Base-by-base conservation (phyloP, 2,888 invertebrate species). In the Trichogramma evanescens region DNA sequence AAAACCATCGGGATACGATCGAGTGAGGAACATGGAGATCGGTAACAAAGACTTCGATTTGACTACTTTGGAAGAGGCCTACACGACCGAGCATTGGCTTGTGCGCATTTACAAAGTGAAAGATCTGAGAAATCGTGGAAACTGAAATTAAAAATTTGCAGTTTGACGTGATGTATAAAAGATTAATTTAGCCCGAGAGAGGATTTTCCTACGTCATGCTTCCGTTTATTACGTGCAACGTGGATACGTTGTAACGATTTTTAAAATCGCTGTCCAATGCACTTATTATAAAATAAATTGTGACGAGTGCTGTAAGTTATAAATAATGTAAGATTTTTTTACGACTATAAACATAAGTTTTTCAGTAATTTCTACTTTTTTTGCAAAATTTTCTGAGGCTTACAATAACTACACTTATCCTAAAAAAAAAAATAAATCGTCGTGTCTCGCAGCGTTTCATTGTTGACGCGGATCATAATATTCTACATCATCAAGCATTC, bases 1-100 rank as follows among this genome's bases (percentile, higher is more conserved):
- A 46, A 95, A 95, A 70, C 94, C 96, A 44, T 89, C 95, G 2
- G 98, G 98, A 10, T 99, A 91, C 78, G 98, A 98, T 81, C 85
- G 97, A 70, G 97, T 98, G 1, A 85, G 97, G 58, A 90, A 92
- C 69, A 92, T 94, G n/a, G 98, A 98, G 81, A 98, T 99, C 71
- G 97, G 98, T 67, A 94, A 96, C 81, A 99, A 99, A 81, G 95
- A 99, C 80, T 96, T 98, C 80, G 94, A 95, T 78, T 80, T 99
- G 65, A 94, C 96, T 75, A 93, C 94, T n/a, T 80, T 98, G n/a
- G 98, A 99, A 79, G 98, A 99, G 81, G 98, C 98, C 1, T 98
- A 97, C 80, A 99, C 98, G 13, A 95, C 97, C 0, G 98, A 99
- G 78, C 97, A 99, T 80, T 99, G 98, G 98, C 85, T 99, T 53